These are phyloP conservation scores for Turnix velox DNA, from an alignment of 2,113 vertebrate species.

Conservation along the genomic window DNA sequence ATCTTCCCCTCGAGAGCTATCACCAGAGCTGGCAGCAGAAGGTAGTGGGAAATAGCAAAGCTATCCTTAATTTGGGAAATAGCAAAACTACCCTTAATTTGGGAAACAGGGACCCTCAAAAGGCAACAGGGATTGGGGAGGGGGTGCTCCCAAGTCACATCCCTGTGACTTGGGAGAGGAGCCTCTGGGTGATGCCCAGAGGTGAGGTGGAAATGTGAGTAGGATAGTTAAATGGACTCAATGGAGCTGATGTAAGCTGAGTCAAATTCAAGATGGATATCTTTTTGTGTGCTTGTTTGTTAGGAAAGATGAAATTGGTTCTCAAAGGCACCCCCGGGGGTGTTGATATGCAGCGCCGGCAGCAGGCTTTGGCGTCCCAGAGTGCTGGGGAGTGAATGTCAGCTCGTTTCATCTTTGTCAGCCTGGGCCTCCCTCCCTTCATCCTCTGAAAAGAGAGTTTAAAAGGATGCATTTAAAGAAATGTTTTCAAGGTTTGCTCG, in stretches of 20 bases:
- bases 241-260: not conserved
- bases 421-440: not conserved
- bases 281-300: not conserved
- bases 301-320: not conserved
- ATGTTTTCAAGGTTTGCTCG: not conserved
- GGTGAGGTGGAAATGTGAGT: not conserved
- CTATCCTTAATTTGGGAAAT: not conserved
- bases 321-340: not conserved
- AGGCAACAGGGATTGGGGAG: rapidly evolving
- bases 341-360: not conserved
- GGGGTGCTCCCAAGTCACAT: no score
- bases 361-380: not conserved
- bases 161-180: rapidly evolving
- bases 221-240: not conserved
- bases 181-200: not conserved
- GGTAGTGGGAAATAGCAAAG: not conserved
- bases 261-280: not conserved
- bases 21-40: not conserved
- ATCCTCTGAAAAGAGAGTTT: not conserved
- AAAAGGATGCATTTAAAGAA: not conserved
- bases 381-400: not conserved
- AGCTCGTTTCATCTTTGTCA: constrained; percentile 22
- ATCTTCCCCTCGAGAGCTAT: not conserved
- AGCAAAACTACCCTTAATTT: not conserved
- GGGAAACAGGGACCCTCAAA: not conserved